Base-by-base conservation (phyloP, 2,797 vertebrate genomes). In the Siniperca obscura region DNA sequence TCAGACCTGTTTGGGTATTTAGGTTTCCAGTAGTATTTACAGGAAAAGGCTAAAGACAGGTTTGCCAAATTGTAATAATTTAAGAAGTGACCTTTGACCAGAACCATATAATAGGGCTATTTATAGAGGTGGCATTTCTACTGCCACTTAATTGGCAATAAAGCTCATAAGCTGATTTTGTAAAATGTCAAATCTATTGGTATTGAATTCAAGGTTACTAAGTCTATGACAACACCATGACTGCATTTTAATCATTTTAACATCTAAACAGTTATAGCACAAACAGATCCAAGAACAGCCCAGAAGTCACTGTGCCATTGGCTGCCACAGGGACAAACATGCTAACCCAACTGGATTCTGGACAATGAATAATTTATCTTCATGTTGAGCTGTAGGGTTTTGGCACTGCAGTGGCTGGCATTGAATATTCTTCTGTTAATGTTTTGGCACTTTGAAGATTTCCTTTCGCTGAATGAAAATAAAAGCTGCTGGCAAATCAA, bases 401-500 rank as follows among this genome's bases (percentile, higher is more conserved):
- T 85, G 83, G 76, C 84, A 82, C 85, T 80, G 78, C 69, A 19
- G 82, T 68, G 69, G 87, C 42, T 70, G 36, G 11, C 30, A 55
- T 75, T 34, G 34, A 60, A 11, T 25, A 55, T 38, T 55, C 27
- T 70, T 78, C 74, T 76, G 68, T 75, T 65, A 66, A 42, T 66
- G 53, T 30, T 85, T 91, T 90, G 86, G 88, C 86, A 90, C 84
- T 87, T 81, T 70, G 27, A 44, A 83, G 62, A 71, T 70, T 72
- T 89, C 68, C 67, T 78, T 73, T 76, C 7, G 3, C 77, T 56
- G 83, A 38, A 82, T 82, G 62, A 72, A 78, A 71, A 82, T 73
- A 36, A 78, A 83, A 79, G 71, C 85, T 78, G 87, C 82, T 80
- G 76, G 90, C 90, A 93, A 93, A 87, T 84, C 60, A 89, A 90